These are phyloP conservation scores for Notodonta ziczac DNA, from an alignment of 2,888 invertebrate species.

Conservation along the genomic window DNA sequence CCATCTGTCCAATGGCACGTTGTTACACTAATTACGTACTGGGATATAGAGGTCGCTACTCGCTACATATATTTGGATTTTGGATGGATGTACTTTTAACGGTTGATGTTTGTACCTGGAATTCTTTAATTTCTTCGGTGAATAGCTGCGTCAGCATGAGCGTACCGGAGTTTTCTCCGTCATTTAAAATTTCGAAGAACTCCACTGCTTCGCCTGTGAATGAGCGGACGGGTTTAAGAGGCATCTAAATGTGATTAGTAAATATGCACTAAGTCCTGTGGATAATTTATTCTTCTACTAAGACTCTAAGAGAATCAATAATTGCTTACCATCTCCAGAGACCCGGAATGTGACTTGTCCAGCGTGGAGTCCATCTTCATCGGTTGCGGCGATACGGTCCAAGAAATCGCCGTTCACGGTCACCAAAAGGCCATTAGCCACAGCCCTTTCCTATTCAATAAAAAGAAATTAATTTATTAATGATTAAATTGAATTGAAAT, in stretches of 20 bases:
- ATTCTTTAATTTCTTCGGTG: slow-evolving; percentile 57
- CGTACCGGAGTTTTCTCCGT: slow-evolving; percentile 60
- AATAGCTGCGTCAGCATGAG: slow-evolving; percentile 57
- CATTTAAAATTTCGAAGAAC: slow-evolving; percentile 64
- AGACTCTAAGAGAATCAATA: too few species aligned
- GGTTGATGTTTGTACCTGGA: slow-evolving; percentile 48
- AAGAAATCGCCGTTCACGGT: slow-evolving; percentile 66
- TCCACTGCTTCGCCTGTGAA: slow-evolving; percentile 56
- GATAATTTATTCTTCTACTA: too few species aligned
- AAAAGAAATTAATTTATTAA: background rate
- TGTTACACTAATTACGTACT: too few species aligned
- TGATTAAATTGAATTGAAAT: too few species aligned
- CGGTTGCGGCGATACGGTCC: slow-evolving; percentile 75
- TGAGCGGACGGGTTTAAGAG: background rate
- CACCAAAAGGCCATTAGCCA: slow-evolving; percentile 54
- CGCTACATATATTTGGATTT: too few species aligned
- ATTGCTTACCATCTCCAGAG: slow-evolving; percentile 59
- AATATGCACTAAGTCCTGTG: too few species aligned
- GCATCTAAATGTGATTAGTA: background rate
- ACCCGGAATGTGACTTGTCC: slow-evolving; percentile 80
- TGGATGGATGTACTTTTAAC: slow-evolving; percentile 12
- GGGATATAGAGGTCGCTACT: too few species aligned
- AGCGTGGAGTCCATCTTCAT: slow-evolving; percentile 83
- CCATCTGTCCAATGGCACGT: too few species aligned
- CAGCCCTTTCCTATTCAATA: slow-evolving; percentile 62